phyloP scores from a whole-genome alignment of 2,888 invertebrate species.

The Electrophaes corylata region DNA sequence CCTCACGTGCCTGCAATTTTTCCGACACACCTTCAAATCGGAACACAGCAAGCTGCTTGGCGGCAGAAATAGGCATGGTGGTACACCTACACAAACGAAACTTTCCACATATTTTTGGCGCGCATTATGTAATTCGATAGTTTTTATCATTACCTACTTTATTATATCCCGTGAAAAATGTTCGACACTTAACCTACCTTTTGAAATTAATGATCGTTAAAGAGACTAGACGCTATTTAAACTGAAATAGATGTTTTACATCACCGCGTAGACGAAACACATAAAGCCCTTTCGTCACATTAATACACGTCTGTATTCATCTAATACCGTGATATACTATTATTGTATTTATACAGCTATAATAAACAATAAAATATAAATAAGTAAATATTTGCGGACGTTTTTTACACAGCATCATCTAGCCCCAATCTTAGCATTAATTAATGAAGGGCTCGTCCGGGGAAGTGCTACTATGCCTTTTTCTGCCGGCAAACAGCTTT shows the following conservation, averaged over 20 bases:
- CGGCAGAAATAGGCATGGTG: too few species aligned
- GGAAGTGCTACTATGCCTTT: too few species aligned
- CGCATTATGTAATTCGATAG: conserved; percentile 21
- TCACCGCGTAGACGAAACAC: conserved; percentile 37
- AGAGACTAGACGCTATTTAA: conserved; percentile 37
- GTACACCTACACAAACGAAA: background rate
- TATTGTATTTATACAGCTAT: too few species aligned
- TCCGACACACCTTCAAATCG: too few species aligned
- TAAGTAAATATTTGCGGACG: too few species aligned
- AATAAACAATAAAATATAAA: too few species aligned
- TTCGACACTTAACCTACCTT: conserved; percentile 31
- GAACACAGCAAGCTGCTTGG: too few species aligned
- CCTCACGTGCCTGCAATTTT: too few species aligned
- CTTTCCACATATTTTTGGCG: background rate
- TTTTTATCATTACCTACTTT: conserved; percentile 21
- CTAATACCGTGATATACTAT: conserved; percentile 2
- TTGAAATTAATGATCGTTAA: conserved; percentile 32
- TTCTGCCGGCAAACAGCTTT: too few species aligned
- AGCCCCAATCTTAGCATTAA: too few species aligned
- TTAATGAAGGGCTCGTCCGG: too few species aligned
- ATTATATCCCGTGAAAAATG: conserved; percentile 25
- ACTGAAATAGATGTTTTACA: conserved; percentile 36
- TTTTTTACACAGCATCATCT: too few species aligned
- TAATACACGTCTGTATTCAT: background rate
- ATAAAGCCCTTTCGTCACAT: conserved; percentile 29